Base-by-base conservation (phyloP, 2,113 vertebrate genomes). In the Orcinus orca region DNA sequence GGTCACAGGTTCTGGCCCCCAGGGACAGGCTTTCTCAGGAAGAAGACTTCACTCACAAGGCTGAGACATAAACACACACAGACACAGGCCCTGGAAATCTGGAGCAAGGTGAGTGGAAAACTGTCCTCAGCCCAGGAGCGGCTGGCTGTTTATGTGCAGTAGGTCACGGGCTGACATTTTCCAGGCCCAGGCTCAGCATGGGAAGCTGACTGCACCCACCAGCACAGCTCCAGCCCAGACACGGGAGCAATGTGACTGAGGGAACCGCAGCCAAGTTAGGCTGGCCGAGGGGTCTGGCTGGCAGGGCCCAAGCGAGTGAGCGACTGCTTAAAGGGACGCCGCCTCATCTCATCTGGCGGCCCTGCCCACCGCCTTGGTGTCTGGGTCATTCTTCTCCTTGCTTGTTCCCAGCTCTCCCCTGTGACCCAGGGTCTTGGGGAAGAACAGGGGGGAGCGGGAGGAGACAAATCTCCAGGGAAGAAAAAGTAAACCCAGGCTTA, bases 21-120 rank as follows among this genome's bases (percentile, higher is more conserved):
- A 68, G 58, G 26, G 15, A 41, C 5, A 44, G 76, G 63, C 60
- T 89, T 94, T 44, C n/a, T 53, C 15, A 5, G 65, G 47, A 82
- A 96, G 92, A 41, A 87, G 47, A 50, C n/a, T 68, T 65, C 36
- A 38, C 10, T 87, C 36, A 10, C 17, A 63, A 47, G 8, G 15
- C 60, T 0, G 1, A 93, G 96, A 90, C 81, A 41, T 73, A 95
- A 95, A 93, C 67, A 93, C 67, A 96, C 71, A 88, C 73, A 70
- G 84, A 84, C 14, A 21, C 5, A 41, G 62, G 20, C 60, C 53
- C 73, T 92, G 74, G 95, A 96, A 93, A 82, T 26, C 73, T 55
- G 41, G 87, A 91, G 23, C 23, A 1, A 60, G 60, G 79, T 90
- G 74, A 88, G 47, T 86, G 67, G 94, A 93, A 97, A 93, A 55